A percentile compares a stretch with the other conserved stretches of the same genome.
Conservation (phyloP, 2,797 vertebrate genomes). For the Rousettus madagascariensis region DNA sequence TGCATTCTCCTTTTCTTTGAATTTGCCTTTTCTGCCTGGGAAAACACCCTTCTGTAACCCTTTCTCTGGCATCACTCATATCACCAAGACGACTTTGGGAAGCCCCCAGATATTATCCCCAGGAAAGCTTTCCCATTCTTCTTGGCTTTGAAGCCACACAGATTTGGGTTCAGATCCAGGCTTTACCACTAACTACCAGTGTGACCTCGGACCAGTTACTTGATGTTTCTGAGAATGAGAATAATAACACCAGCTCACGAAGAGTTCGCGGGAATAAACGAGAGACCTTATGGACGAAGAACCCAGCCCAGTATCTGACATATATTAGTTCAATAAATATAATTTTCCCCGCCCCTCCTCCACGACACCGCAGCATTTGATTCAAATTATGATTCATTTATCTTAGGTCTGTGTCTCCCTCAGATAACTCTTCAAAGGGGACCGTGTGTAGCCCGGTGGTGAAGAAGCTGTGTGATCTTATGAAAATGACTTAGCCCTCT, state of each 20-base stretch:
- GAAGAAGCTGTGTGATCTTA: background rate
- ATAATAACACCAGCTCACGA: background rate
- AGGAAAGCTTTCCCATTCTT: background rate
- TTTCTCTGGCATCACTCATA: background rate
- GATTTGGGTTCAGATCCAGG: background rate
- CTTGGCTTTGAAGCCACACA: background rate
- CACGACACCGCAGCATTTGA: background rate
- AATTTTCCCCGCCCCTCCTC: background rate
- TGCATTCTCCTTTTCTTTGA: background rate
- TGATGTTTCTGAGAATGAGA: background rate
- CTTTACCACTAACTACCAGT: background rate
- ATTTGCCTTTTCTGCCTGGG: background rate
- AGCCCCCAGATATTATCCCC: background rate
- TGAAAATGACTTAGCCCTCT: background rate
- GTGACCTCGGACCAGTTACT: background rate
- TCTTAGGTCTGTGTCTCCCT: background rate
- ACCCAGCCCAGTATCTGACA: background rate
- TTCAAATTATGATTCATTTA: background rate
- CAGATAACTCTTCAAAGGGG: background rate
- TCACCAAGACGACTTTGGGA: background rate
- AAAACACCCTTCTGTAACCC: background rate
- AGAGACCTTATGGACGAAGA: background rate
- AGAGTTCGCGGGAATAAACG: background rate
- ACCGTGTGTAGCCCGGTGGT: background rate
- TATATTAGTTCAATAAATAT: background rate